Evolutionary conservation across 2,888 invertebrate genomes (phyloP), one percentile per base, ranked within the genome.

Genomic region (Drosophila gaucha): DNA sequence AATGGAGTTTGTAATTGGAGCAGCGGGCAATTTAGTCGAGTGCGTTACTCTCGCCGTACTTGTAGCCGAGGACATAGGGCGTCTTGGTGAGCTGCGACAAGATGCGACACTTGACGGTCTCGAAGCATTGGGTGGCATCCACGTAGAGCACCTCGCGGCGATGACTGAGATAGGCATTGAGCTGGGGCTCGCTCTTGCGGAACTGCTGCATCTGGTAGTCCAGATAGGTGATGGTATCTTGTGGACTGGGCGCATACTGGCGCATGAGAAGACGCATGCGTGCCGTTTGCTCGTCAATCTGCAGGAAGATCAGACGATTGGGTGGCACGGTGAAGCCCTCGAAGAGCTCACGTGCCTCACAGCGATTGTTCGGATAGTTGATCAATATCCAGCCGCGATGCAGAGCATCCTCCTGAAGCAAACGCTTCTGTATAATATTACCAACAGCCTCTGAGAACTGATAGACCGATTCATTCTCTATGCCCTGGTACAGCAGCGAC

Each of bases 361-460:
- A 90, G 0, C 91, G 86, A 12, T 92, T 93, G 47, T 92, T 93
- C 0, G 94, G 94, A 86, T 92, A 94, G 16, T 93, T 93, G 12
- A 93, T 92, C 41, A 94, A 74, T 10, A 94, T 92, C 94, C 94
- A 94, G 5, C 94, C 94, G n/a, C 90, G 91, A 14, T 88, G 88
- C 12, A 94, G 70, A 67, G 93, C 93, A 70, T 94, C 94, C 3
- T 91, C 89, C 66, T 88, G 67, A 10, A 90, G 74, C 24, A 91
- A 50, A 33, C 91, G 82, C n/a, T 80, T 67, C 20, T 87, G 74
- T 30, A 91, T 67, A 0, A 90, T 67, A 14, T 89, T 75, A 0
- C 83, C 74, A 14, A 91, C 62, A 0, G 89, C 80, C 30, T 70
- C 46, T 0, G 89, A 80, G 5, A 87, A 82, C 1, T 75, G 74